Evolutionary conservation across 2,113 vertebrate genomes (phyloP).

Genomic region (Dipodomys spectabilis): DNA sequence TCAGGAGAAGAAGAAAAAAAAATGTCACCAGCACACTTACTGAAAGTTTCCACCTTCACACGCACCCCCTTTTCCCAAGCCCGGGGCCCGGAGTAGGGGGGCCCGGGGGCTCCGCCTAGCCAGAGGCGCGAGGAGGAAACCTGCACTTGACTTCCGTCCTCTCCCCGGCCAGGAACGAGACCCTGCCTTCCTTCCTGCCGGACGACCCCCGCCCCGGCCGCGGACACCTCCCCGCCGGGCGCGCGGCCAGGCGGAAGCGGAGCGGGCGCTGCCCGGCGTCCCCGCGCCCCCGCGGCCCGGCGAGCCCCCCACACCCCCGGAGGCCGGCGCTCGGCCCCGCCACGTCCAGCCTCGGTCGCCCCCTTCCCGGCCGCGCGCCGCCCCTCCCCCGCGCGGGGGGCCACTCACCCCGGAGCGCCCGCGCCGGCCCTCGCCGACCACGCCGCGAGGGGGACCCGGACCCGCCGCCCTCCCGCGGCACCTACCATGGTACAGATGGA

Average conservation of each 20-base stretch:
- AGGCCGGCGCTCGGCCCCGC: neutral
- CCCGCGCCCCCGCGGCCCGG: neutral
- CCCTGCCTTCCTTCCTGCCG: neutral
- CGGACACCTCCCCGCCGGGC: neutral
- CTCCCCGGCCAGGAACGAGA: neutral
- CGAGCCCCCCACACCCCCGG: neutral
- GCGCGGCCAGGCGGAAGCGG: neutral
- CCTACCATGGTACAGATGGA: slow-evolving; percentile 99
- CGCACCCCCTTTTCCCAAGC: neutral
- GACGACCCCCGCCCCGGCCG: neutral
- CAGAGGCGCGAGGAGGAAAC: neutral
- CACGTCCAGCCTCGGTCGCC: neutral
- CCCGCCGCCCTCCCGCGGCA: slow-evolving; percentile 31
- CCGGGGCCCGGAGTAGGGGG: neutral
- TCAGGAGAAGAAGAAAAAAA: neutral
- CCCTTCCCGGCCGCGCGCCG: neutral
- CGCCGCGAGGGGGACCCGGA: neutral
- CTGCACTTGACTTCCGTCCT: slow-evolving; percentile 66
- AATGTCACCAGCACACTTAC: slow-evolving; percentile 7
- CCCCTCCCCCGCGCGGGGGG: neutral
- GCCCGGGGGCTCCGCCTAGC: neutral
- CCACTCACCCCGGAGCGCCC: neutral
- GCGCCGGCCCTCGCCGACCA: slow-evolving; percentile 3
- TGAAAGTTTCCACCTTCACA: slow-evolving; percentile 68
- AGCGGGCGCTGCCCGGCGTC: neutral